A percentile compares a stretch with the other conserved stretches of the same genome.
phyloP scores from a whole-genome alignment of 1,140 invertebrate genomes.

The Atta texana region DNA sequence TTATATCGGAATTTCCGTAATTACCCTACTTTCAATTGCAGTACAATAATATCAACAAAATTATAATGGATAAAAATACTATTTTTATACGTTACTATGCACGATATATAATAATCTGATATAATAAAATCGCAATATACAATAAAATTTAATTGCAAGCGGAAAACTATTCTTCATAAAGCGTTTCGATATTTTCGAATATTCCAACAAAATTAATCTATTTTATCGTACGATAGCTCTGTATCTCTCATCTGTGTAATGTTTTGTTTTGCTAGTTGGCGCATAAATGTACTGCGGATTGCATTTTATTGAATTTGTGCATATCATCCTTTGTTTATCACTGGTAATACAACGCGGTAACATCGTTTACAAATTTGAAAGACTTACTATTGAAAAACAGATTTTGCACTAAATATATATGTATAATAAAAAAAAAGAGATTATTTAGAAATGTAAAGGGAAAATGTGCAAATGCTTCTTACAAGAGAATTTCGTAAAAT shows the following conservation, averaged over 20 bases:
- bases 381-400: neutral
- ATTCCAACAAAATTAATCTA: constrained; percentile 27
- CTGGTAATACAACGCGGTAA: neutral
- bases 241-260: neutral
- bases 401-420: neutral
- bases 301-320: constrained; percentile 45
- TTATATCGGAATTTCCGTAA: constrained; percentile 8
- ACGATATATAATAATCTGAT: neutral
- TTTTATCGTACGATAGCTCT: constrained; percentile 16
- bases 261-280: constrained; percentile 17
- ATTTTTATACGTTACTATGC: neutral
- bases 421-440: neutral
- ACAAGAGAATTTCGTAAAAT: neutral
- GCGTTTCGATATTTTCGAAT: constrained; percentile 23
- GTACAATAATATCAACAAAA: neutral
- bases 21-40: constrained; percentile 21
- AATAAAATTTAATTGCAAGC: constrained; percentile 39
- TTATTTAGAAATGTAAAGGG: neutral
- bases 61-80: neutral
- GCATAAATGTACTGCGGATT: constrained; percentile 35
- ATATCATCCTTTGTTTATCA: constrained; percentile 34
- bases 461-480: neutral
- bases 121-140: constrained; percentile 16
- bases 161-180: constrained; percentile 28
- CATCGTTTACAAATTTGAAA: neutral